Conservation (phyloP, 2,113 vertebrate species). For the Hemiprocne comata region DNA sequence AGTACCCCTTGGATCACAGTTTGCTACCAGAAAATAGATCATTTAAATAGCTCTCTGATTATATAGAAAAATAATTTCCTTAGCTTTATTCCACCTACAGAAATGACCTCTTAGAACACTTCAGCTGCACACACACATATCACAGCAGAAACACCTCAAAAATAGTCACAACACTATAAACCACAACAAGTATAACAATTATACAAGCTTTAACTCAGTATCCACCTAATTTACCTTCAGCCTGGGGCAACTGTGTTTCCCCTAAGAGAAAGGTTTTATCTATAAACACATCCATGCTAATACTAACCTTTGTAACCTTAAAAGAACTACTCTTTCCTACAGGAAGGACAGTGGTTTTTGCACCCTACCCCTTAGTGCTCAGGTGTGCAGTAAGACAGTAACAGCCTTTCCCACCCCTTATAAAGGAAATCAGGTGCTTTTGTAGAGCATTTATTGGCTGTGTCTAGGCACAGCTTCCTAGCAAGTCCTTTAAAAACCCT, state of each 20-base stretch:
- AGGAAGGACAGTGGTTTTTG: rapidly evolving
- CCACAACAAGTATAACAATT: background rate
- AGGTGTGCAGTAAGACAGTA: background rate
- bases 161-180: background rate
- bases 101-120: slow-evolving; percentile 10
- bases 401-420: background rate
- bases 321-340: background rate
- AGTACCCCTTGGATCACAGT: background rate
- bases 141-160: background rate
- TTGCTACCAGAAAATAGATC: background rate
- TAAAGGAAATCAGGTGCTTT: background rate
- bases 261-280: background rate
- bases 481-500: background rate
- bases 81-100: background rate
- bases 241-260: background rate
- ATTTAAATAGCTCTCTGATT: background rate
- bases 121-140: rapidly evolving
- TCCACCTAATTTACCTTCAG: background rate
- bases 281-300: rapidly evolving
- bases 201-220: background rate
- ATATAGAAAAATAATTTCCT: background rate
- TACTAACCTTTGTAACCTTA: background rate
- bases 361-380: rapidly evolving
- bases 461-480: background rate
- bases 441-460: background rate